These are phyloP conservation scores for Crepidodera aurea DNA, from an alignment of 2,888 invertebrate species.

Conservation along the genomic window DNA sequence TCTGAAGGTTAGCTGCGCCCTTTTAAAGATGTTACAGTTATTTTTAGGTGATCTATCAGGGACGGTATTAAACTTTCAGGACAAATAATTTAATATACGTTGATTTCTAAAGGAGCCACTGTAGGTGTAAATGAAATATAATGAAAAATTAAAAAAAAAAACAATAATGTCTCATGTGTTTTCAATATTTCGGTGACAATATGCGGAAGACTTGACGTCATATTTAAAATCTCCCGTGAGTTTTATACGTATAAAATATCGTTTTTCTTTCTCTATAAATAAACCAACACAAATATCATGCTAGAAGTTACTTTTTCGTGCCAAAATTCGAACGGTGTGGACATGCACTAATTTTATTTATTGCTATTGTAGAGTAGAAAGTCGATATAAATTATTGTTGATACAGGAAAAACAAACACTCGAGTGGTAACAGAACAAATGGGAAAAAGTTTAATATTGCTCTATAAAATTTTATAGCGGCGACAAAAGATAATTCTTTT, in stretches of 20 bases:
- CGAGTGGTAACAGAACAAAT: conserved; percentile 9
- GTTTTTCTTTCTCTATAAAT: conserved; percentile 15
- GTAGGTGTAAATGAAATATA: no score
- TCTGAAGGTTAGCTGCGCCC: no score
- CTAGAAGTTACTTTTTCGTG: conserved; percentile 1
- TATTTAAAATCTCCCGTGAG: neutral
- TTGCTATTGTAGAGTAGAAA: conserved; percentile 2
- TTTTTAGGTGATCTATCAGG: no score
- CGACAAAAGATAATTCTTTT: conserved; percentile 12
- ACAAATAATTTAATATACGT: no score
- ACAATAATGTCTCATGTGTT: no score
- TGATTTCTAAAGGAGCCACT: no score
- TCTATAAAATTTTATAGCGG: conserved; percentile 1
- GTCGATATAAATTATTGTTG: conserved; percentile 11
- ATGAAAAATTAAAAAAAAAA: no score
- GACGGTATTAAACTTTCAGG: no score
- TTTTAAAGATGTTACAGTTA: no score
- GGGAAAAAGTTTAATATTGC: neutral
- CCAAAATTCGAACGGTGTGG: conserved; percentile 3
- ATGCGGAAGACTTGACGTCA: neutral
- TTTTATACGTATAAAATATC: conserved; percentile 1
- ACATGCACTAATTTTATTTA: conserved; percentile 6
- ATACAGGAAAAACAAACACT: conserved; percentile 10
- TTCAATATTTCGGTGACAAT: neutral
- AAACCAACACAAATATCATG: conserved; percentile 8